Evolutionary conservation across 2,113 vertebrate genomes (phyloP), one percentile per base, ranked within the genome.

Genomic region (Pelvicachromis taeniatus): DNA sequence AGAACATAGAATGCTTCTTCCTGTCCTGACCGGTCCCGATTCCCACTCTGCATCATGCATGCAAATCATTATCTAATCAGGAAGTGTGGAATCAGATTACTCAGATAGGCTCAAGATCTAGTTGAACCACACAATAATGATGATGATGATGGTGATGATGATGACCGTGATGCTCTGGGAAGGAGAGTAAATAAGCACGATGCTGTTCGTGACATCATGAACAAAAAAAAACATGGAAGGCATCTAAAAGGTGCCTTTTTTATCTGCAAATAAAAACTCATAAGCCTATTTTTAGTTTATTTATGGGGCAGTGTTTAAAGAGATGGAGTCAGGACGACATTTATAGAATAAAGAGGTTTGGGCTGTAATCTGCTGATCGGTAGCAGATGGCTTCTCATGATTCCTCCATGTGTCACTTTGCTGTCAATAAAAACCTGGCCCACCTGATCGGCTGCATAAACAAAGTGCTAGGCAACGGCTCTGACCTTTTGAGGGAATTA

Each of bases 61-160:
- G 92, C 90, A 95, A 95, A 95, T 93, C 92, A 88, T 93, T 93
- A 95, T 94, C 92, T 91, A 92, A 95, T 94, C 91, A 95, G 95
- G 94, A 95, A 95, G 92, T 55, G 81, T 84, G 82, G 92, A 91
- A 91, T 95, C 90, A 61, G 82, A 94, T 95, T 93, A 94, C 91
- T 81, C 83, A 19, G 90, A 90, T 85, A 85, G 82, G 80, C 86
- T 80, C 45, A 82, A 92, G 87, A 92, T 90, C 82, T 77, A 80
- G 90, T 89, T 56, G 65, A 90, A 88, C 53, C 80, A 70, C 85
- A 77, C 85, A 77, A 55, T 86, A 63, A 87, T 91, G 81, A 88
- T 85, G 87, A 88, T 85, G 87, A 88, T 85, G 58, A 85, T 91
- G 52, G 88, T 84, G 85, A 88, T 85, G 81, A 63, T 85, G 54